A percentile compares a stretch with the other conserved stretches of the same genome.
Conservation (phyloP, 2,888 invertebrate genomes). For the Sericinus montela region DNA sequence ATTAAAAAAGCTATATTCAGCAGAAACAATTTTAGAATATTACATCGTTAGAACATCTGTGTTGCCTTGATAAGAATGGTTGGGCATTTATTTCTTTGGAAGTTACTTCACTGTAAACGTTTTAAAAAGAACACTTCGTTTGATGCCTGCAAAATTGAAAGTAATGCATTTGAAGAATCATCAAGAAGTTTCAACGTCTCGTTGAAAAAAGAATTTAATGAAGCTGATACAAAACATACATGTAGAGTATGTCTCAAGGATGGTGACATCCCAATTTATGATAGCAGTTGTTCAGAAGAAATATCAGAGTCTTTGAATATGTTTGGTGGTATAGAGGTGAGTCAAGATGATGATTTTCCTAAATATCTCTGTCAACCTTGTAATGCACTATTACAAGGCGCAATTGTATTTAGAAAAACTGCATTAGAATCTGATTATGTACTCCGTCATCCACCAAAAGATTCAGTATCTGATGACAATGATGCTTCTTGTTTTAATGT, state of each 20-base stretch:
- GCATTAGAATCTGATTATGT: slow-evolving; percentile 50
- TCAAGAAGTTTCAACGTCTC: not conserved
- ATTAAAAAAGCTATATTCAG: too few species aligned
- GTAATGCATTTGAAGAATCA: not conserved
- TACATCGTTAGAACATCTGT: not conserved
- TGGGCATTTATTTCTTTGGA: slow-evolving; percentile 40
- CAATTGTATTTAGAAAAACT: slow-evolving; percentile 57
- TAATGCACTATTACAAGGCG: slow-evolving; percentile 48
- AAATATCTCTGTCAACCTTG: slow-evolving; percentile 57
- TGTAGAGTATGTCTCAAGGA: slow-evolving; percentile 63
- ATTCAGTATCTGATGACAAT: slow-evolving; percentile 21
- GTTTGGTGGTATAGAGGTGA: slow-evolving; percentile 48
- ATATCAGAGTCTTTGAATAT: slow-evolving; percentile 40
- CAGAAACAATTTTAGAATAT: too few species aligned
- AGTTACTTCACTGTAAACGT: slow-evolving; percentile 47
- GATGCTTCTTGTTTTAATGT: slow-evolving; percentile 1
- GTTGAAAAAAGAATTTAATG: slow-evolving; percentile 18
- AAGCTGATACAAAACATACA: slow-evolving; percentile 22
- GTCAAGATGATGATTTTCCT: slow-evolving; percentile 45
- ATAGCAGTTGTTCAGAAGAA: slow-evolving; percentile 32
- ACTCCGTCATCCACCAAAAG: slow-evolving; percentile 34
- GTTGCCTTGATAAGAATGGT: slow-evolving; percentile 35
- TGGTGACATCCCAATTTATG: slow-evolving; percentile 55
- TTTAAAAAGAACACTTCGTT: slow-evolving; percentile 17
- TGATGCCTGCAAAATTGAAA: slow-evolving; percentile 24